These are phyloP conservation scores for Bovichtus variegatus DNA, from an alignment of 2,797 vertebrate genomes.

Conservation along the genomic window DNA sequence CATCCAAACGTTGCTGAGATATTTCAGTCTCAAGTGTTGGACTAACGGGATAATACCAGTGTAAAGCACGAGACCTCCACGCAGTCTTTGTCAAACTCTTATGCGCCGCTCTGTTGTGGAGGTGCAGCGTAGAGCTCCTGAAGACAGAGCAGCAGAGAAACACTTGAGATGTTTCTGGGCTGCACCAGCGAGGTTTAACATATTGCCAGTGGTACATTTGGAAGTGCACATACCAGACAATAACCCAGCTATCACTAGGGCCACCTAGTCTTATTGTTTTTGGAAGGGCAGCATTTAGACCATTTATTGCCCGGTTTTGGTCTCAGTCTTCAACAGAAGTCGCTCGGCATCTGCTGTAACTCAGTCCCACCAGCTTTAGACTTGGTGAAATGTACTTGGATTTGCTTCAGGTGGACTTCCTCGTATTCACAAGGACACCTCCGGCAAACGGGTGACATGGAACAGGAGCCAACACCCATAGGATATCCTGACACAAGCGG, in stretches of 20 bases:
- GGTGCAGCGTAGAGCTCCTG: background rate
- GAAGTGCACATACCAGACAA: conserved; percentile 40
- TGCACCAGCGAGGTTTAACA: conserved; percentile 12
- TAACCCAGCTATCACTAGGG: conserved; percentile 34
- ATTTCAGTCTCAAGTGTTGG: background rate
- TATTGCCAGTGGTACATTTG: conserved; percentile 25
- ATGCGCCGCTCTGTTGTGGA: background rate
- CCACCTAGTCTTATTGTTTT: conserved; percentile 35
- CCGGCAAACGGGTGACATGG: conserved; percentile 1
- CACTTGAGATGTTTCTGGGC: background rate
- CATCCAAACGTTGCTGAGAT: background rate
- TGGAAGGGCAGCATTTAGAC: conserved; percentile 17
- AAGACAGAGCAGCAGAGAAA: conserved; percentile 7
- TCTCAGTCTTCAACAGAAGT: conserved; percentile 8
- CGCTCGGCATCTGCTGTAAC: background rate
- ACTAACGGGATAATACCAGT: background rate
- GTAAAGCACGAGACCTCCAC: background rate
- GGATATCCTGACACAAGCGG: conserved; percentile 39
- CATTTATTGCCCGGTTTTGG: conserved; percentile 28
- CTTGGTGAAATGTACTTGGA: conserved; percentile 31
- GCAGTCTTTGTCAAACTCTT: background rate
- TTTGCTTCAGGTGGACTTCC: conserved; percentile 19
- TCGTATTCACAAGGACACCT: too few relatives aligned
- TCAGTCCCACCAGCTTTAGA: conserved; percentile 8
- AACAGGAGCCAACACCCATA: conserved; percentile 23